phyloP scores from a whole-genome alignment of 2,888 invertebrate species.

The Tridacna crocea region DNA sequence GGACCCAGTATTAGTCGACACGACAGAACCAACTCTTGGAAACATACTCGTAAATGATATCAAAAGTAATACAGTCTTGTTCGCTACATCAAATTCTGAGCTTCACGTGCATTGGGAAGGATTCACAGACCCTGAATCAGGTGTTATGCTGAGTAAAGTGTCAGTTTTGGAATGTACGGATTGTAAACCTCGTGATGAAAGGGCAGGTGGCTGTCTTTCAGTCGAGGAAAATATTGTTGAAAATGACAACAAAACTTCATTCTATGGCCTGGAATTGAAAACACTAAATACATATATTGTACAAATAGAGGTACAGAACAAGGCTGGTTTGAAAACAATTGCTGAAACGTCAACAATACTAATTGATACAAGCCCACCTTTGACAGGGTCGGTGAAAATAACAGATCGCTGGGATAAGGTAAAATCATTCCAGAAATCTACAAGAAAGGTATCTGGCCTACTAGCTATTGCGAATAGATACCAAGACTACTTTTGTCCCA shows the following conservation, averaged over 20 bases:
- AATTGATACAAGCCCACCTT: conserved; percentile 56
- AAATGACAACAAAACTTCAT: conserved; percentile 51
- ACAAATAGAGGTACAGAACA: conserved; percentile 55
- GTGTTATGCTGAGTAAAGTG: conserved; percentile 31
- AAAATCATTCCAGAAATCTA: conserved; percentile 53
- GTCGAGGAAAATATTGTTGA: conserved; percentile 38
- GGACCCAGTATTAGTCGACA: conserved; percentile 58
- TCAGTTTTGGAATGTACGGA: conserved; percentile 34
- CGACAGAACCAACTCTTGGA: conserved; percentile 59
- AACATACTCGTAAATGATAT: conserved; percentile 44
- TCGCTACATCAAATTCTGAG: conserved; percentile 35
- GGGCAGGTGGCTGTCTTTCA: conserved; percentile 24
- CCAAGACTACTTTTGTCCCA: conserved; percentile 47
- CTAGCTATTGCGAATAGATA: conserved; percentile 53
- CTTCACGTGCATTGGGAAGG: conserved; percentile 45
- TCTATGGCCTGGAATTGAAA: conserved; percentile 60
- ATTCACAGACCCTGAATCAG: conserved; percentile 55
- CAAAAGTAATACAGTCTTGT: conserved; percentile 28
- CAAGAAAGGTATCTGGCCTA: conserved; percentile 40
- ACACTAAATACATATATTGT: conserved; percentile 51
- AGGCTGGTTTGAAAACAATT: conserved; percentile 43
- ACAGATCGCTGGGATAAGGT: conserved; percentile 50
- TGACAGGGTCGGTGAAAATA: conserved; percentile 60
- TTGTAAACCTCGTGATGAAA: conserved; percentile 22
- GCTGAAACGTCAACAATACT: conserved; percentile 44